Evolutionary conservation across 2,888 invertebrate species (phyloP).

Genomic region (Drosophila monieri): DNA sequence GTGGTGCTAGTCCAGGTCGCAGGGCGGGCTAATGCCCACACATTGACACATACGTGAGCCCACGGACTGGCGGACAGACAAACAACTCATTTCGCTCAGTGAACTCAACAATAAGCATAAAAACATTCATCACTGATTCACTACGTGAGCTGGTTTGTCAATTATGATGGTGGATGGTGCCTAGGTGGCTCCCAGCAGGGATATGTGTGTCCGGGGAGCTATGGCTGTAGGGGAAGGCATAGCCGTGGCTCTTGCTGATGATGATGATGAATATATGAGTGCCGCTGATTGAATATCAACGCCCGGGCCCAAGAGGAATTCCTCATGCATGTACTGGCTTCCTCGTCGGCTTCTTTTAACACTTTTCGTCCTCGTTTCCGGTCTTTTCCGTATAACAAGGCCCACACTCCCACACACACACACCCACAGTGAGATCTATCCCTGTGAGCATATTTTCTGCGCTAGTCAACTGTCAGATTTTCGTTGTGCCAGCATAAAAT

Average conservation of each 20-base stretch:
- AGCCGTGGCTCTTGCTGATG: conserved; percentile 21
- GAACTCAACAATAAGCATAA: conserved; percentile 81
- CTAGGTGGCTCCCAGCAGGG: conserved; percentile 54
- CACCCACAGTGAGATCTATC: conserved; percentile 16
- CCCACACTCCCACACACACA: conserved; percentile 2
- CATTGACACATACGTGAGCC: conserved; percentile 42
- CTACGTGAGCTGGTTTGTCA: conserved; percentile 75
- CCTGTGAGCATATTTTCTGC: conserved; percentile 70
- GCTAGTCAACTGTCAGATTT: conserved; percentile 80
- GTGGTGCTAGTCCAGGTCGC: not conserved
- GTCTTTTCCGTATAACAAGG: conserved; percentile 13
- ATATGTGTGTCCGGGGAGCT: conserved; percentile 18
- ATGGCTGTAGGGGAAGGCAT: not conserved
- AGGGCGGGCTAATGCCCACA: conserved; percentile 40
- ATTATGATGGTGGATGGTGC: conserved; percentile 57
- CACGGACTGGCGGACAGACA: conserved; percentile 46
- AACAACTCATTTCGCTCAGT: conserved; percentile 78
- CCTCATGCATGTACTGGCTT: conserved; percentile 22
- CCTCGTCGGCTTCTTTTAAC: conserved; percentile 50
- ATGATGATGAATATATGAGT: conserved; percentile 73
- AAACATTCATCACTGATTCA: conserved; percentile 80
- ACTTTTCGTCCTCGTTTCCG: conserved; percentile 75
- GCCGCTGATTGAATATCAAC: conserved; percentile 75
- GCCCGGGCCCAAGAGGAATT: conserved; percentile 47
- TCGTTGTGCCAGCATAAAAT: conserved; percentile 79